Evolutionary conservation across 2,888 invertebrate species (phyloP).

Genomic region (Phlogophora meticulosa): DNA sequence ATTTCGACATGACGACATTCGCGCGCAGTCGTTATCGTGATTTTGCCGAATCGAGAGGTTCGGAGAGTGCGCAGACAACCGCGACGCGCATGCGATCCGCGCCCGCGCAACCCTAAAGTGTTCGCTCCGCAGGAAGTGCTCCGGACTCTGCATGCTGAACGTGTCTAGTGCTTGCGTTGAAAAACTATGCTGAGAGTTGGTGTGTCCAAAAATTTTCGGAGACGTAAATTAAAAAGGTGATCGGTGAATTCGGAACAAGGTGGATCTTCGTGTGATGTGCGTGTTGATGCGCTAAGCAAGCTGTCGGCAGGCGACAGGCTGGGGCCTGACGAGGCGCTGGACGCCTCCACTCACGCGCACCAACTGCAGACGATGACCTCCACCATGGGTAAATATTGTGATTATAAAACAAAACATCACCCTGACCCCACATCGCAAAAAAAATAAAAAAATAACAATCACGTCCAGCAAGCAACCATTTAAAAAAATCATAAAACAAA

Average conservation of each 20-base stretch:
- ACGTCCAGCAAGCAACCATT: conserved; percentile 2
- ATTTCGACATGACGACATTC: conserved; percentile 91
- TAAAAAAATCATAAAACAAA: conserved; percentile 3
- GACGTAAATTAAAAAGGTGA: conserved; percentile 89
- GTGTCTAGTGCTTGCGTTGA: conserved; percentile 80
- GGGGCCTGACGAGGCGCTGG: conserved; percentile 86
- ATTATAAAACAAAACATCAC: conserved; percentile 50
- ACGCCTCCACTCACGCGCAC: conserved; percentile 84
- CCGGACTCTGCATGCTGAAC: conserved; percentile 80
- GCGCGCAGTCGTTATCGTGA: conserved; percentile 91
- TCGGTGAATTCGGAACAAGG: conserved; percentile 80
- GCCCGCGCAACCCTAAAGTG: conserved; percentile 77
- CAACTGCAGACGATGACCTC: conserved; percentile 90
- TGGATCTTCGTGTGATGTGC: conserved; percentile 87
- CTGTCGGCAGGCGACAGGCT: conserved; percentile 87
- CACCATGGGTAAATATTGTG: conserved; percentile 88
- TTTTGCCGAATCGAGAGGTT: conserved; percentile 91
- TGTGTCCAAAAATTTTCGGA: conserved; percentile 83
- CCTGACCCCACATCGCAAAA: conserved; percentile 23
- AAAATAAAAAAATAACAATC: conserved; percentile 24
- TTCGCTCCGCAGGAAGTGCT: conserved; percentile 83
- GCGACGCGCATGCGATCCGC: conserved; percentile 68
- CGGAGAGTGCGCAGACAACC: conserved; percentile 80
- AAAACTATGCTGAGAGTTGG: conserved; percentile 88
- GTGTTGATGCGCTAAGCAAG: conserved; percentile 81